Conservation (phyloP, 2,888 invertebrate genomes). For the Crepidodera aurea region DNA sequence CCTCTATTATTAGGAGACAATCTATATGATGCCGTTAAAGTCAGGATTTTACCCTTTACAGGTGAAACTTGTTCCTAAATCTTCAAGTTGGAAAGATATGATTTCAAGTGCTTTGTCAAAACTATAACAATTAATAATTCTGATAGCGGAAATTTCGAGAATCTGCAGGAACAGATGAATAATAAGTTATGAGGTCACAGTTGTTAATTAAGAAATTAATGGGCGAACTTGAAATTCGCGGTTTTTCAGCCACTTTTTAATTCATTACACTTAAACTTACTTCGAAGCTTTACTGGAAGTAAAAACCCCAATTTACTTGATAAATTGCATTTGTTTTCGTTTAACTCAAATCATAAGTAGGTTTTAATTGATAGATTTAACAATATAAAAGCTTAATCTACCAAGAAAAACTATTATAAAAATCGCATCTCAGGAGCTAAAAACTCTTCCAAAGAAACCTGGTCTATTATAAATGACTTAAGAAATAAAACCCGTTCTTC, state of each 20-base stretch:
- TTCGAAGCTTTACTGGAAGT: constrained; percentile 3
- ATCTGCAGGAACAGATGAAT: constrained; percentile 57
- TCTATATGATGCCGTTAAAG: background rate
- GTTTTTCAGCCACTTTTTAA: constrained; percentile 26
- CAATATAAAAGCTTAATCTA: too few species aligned
- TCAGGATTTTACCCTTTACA: constrained; percentile 14
- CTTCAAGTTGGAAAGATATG: constrained; percentile 39
- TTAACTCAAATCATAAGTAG: too few species aligned
- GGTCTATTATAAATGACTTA: too few species aligned
- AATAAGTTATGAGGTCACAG: constrained; percentile 60
- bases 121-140: constrained; percentile 59
- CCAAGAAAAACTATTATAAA: too few species aligned
- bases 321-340: background rate
- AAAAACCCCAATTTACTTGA: background rate
- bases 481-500: too few species aligned
- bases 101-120: constrained; percentile 57
- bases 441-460: too few species aligned
- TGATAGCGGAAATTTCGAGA: constrained; percentile 49
- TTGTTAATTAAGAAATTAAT: constrained; percentile 62
- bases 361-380: too few species aligned
- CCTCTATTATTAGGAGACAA: background rate
- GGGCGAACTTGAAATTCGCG: constrained; percentile 54
- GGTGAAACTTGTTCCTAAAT: constrained; percentile 29
- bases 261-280: constrained; percentile 12
- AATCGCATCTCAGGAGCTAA: too few species aligned